Base-by-base conservation (phyloP, 2,888 invertebrate species). In the Lampropteryx suffumata region DNA sequence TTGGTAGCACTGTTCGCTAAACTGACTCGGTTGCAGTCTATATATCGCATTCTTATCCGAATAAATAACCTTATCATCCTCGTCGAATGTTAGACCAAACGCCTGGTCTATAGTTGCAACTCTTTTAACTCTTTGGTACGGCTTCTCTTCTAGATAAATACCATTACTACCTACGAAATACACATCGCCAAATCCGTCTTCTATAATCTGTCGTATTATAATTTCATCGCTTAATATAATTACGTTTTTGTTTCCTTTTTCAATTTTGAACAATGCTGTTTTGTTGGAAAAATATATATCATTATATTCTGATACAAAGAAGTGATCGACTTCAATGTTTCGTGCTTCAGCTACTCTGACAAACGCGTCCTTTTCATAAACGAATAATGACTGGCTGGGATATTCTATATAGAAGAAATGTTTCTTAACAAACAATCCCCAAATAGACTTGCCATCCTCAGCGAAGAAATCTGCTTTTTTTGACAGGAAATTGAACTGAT, bases 331-430 rank as follows among this genome's bases (percentile, higher is more conserved):
- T 59, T 88, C 85, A 9, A 82, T 76, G 21, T 73, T 56, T 0
- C 54, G 32, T 1, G 85, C 80, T 69, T 84, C 84, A 0, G 73
- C 65, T 0, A 88, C 86, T 50, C 58, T 63, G 0, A 78, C 71
- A 28, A 86, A 88, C 0, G 40, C 58, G 7, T 82, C 77, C 8
- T 76, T 67, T 53, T 75, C 62, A 35, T 80, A 84, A 0, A 86
- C 79, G 21, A 62, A 73, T 0, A 88, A 66, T 55, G 71, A 83
- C 32, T 87, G 87, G 0, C 63, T 59, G 0, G 87, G 88, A 40
- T 87, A 88, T 26, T 82, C 76, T n/a, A 88, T 84, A 52, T 85
- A 88, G 46, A 85, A 88, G 42, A 88, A 85, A 39, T 84, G 76
- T 52, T 67, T 71, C 29, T 76, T 71, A 0, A 87, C 69, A 40